Evolutionary conservation across 2,797 vertebrate species (phyloP).

Genomic region (Chromobotia macracanthus): DNA sequence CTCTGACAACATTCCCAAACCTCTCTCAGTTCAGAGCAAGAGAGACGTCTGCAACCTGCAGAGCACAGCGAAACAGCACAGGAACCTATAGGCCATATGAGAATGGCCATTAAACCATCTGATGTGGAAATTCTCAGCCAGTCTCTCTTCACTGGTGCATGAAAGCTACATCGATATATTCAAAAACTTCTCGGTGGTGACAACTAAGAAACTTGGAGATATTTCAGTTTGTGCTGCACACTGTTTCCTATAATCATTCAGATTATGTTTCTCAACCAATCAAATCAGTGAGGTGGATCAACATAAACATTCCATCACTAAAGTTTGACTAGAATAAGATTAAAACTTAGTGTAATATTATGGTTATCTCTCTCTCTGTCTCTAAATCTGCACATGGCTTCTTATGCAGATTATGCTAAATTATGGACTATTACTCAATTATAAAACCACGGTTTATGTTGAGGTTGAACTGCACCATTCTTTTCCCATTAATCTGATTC

Average conservation of each 20-base stretch:
- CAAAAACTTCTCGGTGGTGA: background rate
- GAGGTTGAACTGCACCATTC: constrained; percentile 23
- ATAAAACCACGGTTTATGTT: background rate
- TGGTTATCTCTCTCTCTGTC: background rate
- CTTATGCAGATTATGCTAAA: constrained; percentile 12
- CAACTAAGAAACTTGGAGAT: background rate
- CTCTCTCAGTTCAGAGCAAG: constrained; percentile 2
- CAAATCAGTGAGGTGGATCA: background rate
- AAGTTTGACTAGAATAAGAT: background rate
- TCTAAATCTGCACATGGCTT: constrained; percentile 8
- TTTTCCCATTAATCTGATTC: constrained; percentile 47
- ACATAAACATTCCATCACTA: background rate
- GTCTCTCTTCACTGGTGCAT: constrained; percentile 9
- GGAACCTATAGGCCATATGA: constrained; percentile 16
- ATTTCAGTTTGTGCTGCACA: background rate
- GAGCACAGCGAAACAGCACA: constrained; percentile 1
- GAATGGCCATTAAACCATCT: constrained; percentile 31
- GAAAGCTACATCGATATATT: constrained; percentile 28
- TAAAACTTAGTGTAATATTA: background rate
- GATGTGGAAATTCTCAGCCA: constrained; percentile 27
- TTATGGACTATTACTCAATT: constrained; percentile 32
- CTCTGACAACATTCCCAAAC: constrained; percentile 11
- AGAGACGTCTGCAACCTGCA: background rate
- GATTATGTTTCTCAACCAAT: background rate
- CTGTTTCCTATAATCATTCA: background rate